Evolutionary conservation across 2,888 invertebrate genomes (phyloP).

Genomic region (Venusia cambrica): DNA sequence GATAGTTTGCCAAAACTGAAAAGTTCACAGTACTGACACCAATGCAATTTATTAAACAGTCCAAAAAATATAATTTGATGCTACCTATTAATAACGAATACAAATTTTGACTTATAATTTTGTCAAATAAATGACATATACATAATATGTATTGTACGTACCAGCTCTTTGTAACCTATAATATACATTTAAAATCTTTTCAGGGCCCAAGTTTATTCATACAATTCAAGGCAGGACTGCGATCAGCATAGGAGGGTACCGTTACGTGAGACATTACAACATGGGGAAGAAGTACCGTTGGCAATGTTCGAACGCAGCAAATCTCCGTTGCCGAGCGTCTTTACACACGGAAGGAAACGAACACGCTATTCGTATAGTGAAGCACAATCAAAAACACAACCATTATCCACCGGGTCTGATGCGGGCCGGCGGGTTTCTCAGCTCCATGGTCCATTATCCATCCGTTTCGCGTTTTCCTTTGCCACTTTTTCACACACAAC

Average conservation of each 20-base stretch:
- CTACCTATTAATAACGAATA: no score
- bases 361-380: neutral
- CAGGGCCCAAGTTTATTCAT: neutral
- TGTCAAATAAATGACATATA: neutral
- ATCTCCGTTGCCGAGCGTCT: neutral
- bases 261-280: neutral
- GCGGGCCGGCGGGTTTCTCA: no score
- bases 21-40: no score
- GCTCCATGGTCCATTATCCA: no score
- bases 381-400: neutral
- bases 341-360: slow-evolving; percentile 2
- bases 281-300: no score
- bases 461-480: no score
- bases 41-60: no score
- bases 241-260: neutral
- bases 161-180: neutral
- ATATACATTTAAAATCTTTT: neutral
- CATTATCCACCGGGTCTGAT: no score
- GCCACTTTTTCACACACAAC: no score
- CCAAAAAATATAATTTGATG: no score
- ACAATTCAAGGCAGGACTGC: neutral
- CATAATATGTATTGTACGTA: slow-evolving; percentile 1
- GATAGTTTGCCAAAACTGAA: no score
- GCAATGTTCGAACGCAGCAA: slow-evolving; percentile 6
- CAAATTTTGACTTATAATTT: neutral